phyloP scores from a whole-genome alignment of 1,140 invertebrate genomes.

The Tetramorium simillimum region DNA sequence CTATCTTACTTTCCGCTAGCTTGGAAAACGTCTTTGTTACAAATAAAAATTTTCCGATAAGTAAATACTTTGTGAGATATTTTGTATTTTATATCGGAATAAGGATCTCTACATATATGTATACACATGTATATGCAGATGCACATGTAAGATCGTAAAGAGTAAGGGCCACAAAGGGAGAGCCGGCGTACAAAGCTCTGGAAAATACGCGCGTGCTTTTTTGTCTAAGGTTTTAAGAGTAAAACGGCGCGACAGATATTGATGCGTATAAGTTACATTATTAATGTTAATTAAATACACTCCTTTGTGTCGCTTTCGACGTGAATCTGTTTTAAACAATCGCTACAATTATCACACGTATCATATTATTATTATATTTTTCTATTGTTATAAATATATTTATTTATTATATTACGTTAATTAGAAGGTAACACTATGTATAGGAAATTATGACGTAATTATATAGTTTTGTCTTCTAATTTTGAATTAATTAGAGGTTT shows the following conservation, averaged over 20 bases:
- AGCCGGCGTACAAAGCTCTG: not conserved
- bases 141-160: not conserved
- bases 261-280: constrained; percentile 26
- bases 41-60: not conserved
- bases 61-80: not conserved
- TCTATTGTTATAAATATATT: not conserved
- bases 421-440: not conserved
- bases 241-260: constrained; percentile 1
- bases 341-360: not conserved
- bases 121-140: not conserved
- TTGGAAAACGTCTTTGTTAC: not conserved
- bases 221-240: not conserved
- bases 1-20: not conserved
- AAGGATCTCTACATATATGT: not conserved
- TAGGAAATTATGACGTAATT: not conserved
- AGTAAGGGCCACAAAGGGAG: not conserved
- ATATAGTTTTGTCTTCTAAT: not conserved
- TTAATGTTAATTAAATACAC: constrained; percentile 18
- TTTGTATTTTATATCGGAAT: constrained; percentile 9
- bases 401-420: not conserved
- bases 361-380: not conserved
- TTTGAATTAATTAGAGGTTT: not conserved
- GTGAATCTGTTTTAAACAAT: not conserved
- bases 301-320: not conserved
- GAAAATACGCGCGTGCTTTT: not conserved